Evolutionary conservation across 2,113 vertebrate species (phyloP).

Genomic region (Cinclus cinclus): DNA sequence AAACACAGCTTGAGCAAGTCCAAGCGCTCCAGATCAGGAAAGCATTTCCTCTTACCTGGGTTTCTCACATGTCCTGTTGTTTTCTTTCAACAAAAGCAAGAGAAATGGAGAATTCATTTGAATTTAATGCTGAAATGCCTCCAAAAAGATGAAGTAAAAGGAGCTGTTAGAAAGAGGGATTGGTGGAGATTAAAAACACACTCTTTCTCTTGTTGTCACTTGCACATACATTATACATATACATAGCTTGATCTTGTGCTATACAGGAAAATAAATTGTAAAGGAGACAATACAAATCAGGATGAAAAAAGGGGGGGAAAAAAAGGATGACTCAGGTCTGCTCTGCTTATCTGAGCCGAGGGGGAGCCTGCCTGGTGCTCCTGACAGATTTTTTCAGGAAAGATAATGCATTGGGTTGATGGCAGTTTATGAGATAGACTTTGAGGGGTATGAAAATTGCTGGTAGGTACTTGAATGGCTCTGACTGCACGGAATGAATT

Average conservation of each 20-base stretch:
- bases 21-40: not conserved
- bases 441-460: not conserved
- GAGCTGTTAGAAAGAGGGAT: not conserved
- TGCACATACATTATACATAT: not conserved
- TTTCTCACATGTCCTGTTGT: not conserved
- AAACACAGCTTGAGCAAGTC: not conserved
- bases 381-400: not conserved
- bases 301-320: not conserved
- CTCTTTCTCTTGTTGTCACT: not conserved
- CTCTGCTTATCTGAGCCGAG: not conserved
- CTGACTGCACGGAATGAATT: not conserved
- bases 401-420: not conserved
- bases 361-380: not conserved
- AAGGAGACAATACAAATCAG: not conserved
- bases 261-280: not conserved
- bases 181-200: not conserved
- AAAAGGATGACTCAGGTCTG: not conserved
- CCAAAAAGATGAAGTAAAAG: not conserved
- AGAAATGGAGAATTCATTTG: not conserved
- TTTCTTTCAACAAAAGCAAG: not conserved
- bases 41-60: not conserved
- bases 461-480: conserved; percentile 18
- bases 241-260: not conserved
- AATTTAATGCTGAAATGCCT: not conserved
- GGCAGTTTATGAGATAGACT: not conserved